A percentile compares a stretch with the other conserved stretches of the same genome.
Evolutionary conservation across 1,140 invertebrate genomes (phyloP).

Genomic region (Daktulosphaira vitifoliae): DNA sequence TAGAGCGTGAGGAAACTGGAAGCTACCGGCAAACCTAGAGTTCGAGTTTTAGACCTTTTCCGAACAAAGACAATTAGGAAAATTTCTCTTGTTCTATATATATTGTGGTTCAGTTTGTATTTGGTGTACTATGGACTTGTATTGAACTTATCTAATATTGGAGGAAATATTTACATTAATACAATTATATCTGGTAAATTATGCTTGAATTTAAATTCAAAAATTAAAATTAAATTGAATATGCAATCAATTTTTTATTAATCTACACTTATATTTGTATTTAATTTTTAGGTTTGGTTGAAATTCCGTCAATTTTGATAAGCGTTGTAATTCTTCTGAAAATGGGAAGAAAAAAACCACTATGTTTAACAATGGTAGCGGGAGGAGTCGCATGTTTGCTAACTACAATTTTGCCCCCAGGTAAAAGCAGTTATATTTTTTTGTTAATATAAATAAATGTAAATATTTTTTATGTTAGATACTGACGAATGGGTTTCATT

Average conservation of each 20-base stretch:
- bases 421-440: constrained; percentile 47
- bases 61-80: constrained; percentile 52
- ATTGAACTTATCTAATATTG: constrained; percentile 59
- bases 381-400: constrained; percentile 55
- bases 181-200: constrained; percentile 47
- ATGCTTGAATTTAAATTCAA: not conserved
- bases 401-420: constrained; percentile 59
- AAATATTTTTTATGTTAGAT: not conserved
- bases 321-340: constrained; percentile 61
- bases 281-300: constrained; percentile 53
- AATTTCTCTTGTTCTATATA: constrained; percentile 55
- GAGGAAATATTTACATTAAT: constrained; percentile 59
- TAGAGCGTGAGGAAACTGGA: constrained; percentile 31
- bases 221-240: not conserved
- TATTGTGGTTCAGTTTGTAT: constrained; percentile 64
- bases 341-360: constrained; percentile 57
- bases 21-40: constrained; percentile 37
- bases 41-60: constrained; percentile 54
- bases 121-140: constrained; percentile 63
- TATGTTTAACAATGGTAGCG: constrained; percentile 54
- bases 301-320: constrained; percentile 60
- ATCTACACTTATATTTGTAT: not conserved
- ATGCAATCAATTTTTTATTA: not conserved
- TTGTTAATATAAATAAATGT: too few species aligned
- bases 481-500: constrained; percentile 54